A percentile compares a stretch with the other conserved stretches of the same genome.
Evolutionary conservation across 1,140 invertebrate genomes (phyloP).

Genomic region (Ladona fulva): DNA sequence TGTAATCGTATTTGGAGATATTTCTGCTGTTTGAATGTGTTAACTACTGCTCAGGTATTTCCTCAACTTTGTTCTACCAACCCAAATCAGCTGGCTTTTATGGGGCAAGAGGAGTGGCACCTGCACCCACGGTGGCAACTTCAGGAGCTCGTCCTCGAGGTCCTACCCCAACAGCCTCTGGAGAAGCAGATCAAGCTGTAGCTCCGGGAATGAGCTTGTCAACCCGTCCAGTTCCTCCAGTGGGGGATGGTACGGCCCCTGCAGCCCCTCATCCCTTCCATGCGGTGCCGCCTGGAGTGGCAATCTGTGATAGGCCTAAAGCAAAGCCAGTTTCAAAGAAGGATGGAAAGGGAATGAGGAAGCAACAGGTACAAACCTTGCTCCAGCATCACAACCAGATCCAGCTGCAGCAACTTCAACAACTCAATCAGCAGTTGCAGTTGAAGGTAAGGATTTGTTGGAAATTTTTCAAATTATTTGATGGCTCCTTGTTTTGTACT

Average conservation of each 20-base stretch:
- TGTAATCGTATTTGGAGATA: no score
- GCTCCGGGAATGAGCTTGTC: background rate
- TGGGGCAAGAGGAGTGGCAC: background rate
- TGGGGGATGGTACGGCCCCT: background rate
- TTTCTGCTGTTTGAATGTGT: no score
- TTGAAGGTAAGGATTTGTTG: constrained; percentile 14
- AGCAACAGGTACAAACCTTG: constrained; percentile 28
- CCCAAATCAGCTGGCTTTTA: background rate
- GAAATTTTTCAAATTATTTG: background rate
- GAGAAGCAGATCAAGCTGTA: background rate
- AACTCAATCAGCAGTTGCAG: constrained; percentile 28
- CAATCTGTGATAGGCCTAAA: constrained; percentile 70
- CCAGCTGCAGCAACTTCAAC: constrained; percentile 35
- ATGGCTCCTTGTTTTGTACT: background rate
- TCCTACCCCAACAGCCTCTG: background rate
- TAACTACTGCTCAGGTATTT: no score
- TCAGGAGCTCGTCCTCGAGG: background rate
- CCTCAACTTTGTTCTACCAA: no score
- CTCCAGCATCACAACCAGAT: constrained; percentile 32
- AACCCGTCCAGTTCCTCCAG: background rate
- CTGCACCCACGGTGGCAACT: background rate
- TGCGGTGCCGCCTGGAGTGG: background rate
- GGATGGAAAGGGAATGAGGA: constrained; percentile 45
- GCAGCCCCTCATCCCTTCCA: background rate
- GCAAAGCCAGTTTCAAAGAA: constrained; percentile 68